Percentiles rank a stretch among this genome's conserved stretches.
Conservation (phyloP, 1,140 invertebrate genomes). For the Hyposmocoma kahamanoa region DNA sequence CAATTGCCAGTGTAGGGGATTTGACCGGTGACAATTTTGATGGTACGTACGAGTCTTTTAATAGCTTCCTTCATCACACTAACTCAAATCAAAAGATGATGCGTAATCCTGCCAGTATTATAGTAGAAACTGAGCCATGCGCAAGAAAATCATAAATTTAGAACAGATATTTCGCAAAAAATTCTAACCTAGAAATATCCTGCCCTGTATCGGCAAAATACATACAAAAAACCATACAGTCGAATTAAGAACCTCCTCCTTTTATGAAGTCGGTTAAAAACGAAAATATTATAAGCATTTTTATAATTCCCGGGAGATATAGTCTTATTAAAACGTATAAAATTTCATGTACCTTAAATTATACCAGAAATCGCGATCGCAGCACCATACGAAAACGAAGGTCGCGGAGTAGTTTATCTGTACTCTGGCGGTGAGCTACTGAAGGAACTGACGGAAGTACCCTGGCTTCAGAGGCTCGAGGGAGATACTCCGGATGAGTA, state of each 20-base stretch:
- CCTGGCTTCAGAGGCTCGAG: conserved; percentile 26
- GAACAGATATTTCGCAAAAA: too few relatives aligned
- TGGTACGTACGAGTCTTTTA: conserved; percentile 27
- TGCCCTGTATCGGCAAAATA: too few relatives aligned
- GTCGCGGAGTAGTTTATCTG: conserved; percentile 73
- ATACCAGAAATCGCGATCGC: conserved; percentile 73
- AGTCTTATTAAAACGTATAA: too few relatives aligned
- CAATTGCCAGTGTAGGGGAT: conserved; percentile 43
- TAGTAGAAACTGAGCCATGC: too few relatives aligned
- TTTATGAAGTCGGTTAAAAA: too few relatives aligned
- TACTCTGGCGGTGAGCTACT: conserved; percentile 62
- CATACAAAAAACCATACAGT: too few relatives aligned
- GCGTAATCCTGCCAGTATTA: too few relatives aligned
- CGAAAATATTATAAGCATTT: too few relatives aligned
- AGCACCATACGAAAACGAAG: conserved; percentile 74
- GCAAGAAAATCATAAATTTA: too few relatives aligned
- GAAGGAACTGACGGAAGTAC: not conserved
- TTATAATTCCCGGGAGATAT: too few relatives aligned
- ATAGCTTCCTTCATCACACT: not conserved
- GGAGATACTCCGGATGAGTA: conserved; percentile 41
- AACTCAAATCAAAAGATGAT: not conserved
- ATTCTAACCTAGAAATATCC: too few relatives aligned
- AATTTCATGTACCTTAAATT: not conserved
- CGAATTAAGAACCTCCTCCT: too few relatives aligned
- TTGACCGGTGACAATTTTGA: conserved; percentile 41